Evolutionary conservation across 2,113 vertebrate species (phyloP).

Genomic region (Clarias gariepinus): DNA sequence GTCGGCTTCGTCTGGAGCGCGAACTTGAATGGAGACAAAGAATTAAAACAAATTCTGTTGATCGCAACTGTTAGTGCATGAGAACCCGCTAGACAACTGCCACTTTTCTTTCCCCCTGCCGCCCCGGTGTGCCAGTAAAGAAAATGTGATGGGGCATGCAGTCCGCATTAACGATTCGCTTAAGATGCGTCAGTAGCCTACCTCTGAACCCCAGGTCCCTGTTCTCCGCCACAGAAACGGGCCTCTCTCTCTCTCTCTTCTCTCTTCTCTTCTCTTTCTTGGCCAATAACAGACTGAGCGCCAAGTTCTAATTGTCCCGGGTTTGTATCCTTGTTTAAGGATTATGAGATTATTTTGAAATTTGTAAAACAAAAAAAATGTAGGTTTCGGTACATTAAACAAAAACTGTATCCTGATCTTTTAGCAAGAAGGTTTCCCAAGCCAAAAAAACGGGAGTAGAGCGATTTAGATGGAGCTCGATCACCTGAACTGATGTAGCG

Average conservation of each 20-base stretch:
- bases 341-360: slow-evolving; percentile 29
- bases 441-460: too few species aligned
- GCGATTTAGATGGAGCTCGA: slow-evolving; percentile 28
- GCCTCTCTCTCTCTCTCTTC: not conserved
- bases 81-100: not conserved
- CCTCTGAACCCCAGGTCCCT: slow-evolving; percentile 22
- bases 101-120: not conserved
- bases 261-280: slow-evolving; percentile 9
- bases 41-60: not conserved
- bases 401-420: not conserved
- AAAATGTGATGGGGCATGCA: not conserved
- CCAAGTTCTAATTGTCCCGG: slow-evolving; percentile 26
- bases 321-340: not conserved
- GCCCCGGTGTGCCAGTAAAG: not conserved
- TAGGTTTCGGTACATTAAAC: not conserved
- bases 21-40: not conserved
- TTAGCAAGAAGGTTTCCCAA: not conserved
- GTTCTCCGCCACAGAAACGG: slow-evolving; percentile 20
- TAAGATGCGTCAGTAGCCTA: not conserved
- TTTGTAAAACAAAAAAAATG: too few species aligned
- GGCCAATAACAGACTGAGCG: slow-evolving; percentile 13
- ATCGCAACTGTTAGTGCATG: not conserved
- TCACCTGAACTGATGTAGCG: slow-evolving; percentile 55
- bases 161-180: slow-evolving; percentile 16
- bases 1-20: not conserved